A percentile compares a stretch with the other conserved stretches of the same genome.
phyloP scores from a whole-genome alignment of 2,888 invertebrate genomes.

The Bimastos eiseni region DNA sequence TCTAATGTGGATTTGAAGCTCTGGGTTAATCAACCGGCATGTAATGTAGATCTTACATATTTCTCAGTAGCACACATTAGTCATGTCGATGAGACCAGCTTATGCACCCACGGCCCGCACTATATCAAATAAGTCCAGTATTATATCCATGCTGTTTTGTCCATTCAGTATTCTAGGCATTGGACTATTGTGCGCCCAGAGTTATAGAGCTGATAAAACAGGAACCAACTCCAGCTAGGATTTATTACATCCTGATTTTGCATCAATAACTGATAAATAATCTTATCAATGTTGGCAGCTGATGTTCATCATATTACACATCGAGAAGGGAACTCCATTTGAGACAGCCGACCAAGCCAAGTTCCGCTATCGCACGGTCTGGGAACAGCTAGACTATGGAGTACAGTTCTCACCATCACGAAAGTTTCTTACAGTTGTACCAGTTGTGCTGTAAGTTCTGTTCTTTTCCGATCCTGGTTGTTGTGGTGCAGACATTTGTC shows the following conservation, averaged over 20 bases:
- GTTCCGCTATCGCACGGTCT: conserved; percentile 69
- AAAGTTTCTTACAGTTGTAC: conserved; percentile 72
- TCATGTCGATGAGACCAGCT: too few relatives aligned
- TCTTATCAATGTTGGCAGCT: conserved; percentile 60
- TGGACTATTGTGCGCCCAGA: background rate
- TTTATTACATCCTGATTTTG: background rate
- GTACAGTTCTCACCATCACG: conserved; percentile 72
- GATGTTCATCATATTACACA: conserved; percentile 71
- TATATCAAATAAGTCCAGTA: too few relatives aligned
- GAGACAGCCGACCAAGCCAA: conserved; percentile 70
- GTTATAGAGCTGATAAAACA: background rate
- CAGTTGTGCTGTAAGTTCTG: conserved; percentile 69
- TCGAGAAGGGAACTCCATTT: conserved; percentile 74
- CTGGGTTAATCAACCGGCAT: background rate
- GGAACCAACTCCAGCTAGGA: background rate
- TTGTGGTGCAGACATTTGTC: background rate
- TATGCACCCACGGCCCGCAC: too few relatives aligned
- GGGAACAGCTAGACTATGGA: conserved; percentile 75
- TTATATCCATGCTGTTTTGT: too few relatives aligned
- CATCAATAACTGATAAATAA: background rate
- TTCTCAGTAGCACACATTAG: too few relatives aligned
- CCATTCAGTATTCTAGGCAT: background rate
- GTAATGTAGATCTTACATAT: background rate
- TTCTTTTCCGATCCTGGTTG: background rate
- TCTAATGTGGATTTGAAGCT: background rate